Percentiles rank a stretch among this genome's conserved stretches.
These are phyloP conservation scores for Caenorhabditis parvicauda DNA, from an alignment of 2,888 invertebrate species.

Conservation along the genomic window DNA sequence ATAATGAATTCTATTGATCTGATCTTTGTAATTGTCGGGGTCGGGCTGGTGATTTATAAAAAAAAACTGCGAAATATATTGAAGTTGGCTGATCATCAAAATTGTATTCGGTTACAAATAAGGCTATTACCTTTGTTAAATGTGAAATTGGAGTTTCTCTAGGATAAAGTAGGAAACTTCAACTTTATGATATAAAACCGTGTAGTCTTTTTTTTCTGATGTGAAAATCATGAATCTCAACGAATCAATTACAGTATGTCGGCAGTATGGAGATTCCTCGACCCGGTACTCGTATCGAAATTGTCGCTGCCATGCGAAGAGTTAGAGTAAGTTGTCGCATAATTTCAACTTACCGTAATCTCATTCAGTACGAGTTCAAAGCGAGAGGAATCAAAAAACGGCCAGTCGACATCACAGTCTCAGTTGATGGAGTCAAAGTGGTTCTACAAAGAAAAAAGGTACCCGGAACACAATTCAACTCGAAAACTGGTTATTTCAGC, in stretches of 20 bases:
- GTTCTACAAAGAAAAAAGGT: conserved; percentile 76
- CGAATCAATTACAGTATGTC: conserved; percentile 96
- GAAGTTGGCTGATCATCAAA: too few species aligned
- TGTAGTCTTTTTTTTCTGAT: too few species aligned
- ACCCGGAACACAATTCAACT: not conserved
- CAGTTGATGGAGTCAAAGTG: conserved; percentile 90
- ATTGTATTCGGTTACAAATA: too few species aligned
- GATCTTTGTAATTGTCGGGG: too few species aligned
- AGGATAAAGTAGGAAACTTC: too few species aligned
- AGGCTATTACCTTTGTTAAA: too few species aligned
- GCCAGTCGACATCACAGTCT: conserved; percentile 90
- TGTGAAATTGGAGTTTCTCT: too few species aligned
- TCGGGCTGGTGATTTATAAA: too few species aligned
- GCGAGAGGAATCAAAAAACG: conserved; percentile 94
- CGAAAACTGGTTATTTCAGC: conserved; percentile 12
- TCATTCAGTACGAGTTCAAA: conserved; percentile 93
- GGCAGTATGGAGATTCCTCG: conserved; percentile 95
- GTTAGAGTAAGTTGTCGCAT: conserved; percentile 79
- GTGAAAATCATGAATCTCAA: too few species aligned
- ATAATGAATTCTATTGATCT: too few species aligned
- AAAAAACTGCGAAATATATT: too few species aligned
- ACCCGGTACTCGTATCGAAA: conserved; percentile 92
- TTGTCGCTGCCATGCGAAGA: conserved; percentile 96
- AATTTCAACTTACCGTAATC: not conserved
- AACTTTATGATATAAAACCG: too few species aligned